Evolutionary conservation across 35 echinoderm and acorn worm genomes (phyloP), one percentile per base, ranked within the genome.

Genomic region (Eucidaris tribuloides): DNA sequence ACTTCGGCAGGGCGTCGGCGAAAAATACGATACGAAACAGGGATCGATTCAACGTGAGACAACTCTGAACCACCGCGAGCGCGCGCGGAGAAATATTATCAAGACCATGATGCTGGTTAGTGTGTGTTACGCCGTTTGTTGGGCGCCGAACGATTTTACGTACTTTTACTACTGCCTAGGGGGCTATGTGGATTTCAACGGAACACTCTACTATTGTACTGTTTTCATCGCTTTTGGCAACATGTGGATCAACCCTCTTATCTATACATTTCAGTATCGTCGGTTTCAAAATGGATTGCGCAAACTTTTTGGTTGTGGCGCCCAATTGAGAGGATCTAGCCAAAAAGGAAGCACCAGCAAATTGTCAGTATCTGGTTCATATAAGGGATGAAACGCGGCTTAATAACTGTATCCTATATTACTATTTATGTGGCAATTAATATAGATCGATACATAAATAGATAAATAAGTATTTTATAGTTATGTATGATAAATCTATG

Each of bases 221-320:
- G 83, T 90, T 15, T 71, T 55, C 3, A 42, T 90, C 1, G 92
- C 87, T 20, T 86, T 86, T 35, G 77, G 70, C 32, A 95, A 95
- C 55, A 95, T 95, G 87, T 90, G 87, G 33, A 76, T 82, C 58
- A 90, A 95, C 49, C 92, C 92, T 4, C 71, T 95, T 41, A 90
- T 95, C 14, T 95, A 95, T 50, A 65, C 82, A 33, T 86, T 90
- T 20, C 66, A 95, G 57, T 95, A 90, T 43, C 70, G 66, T 17
- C 45, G 65, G 25, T 95, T 95, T 77, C 82, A 78, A 23, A 40
- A 81, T 14, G 92, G 86, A 24, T 74, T 74, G 17, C 24, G 14
- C 22, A 44, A 74, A 44, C 1, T 74, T n/a, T 74, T 74, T 22
- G 37, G 68, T n/a, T n/a, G n/a, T n/a, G n/a, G n/a, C n/a, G n/a